Evolutionary conservation across 2,797 vertebrate species (phyloP).

Genomic region (Salmo trutta): DNA sequence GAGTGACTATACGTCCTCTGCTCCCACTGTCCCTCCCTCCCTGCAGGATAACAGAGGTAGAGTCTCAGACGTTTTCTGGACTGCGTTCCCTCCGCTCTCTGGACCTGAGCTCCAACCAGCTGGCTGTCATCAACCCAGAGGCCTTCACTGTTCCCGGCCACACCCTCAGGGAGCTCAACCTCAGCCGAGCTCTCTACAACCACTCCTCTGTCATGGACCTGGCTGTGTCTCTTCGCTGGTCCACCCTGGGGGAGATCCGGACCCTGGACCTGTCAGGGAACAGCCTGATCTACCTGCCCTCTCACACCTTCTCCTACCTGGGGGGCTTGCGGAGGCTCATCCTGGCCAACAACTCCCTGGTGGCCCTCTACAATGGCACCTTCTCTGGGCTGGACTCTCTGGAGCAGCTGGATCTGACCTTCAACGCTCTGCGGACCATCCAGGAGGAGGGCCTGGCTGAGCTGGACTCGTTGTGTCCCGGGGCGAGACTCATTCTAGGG

Average conservation of each 20-base stretch:
- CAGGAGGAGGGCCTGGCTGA: constrained; percentile 67
- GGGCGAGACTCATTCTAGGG: constrained; percentile 54
- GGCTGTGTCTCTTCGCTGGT: constrained; percentile 66
- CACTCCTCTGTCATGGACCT: constrained; percentile 66
- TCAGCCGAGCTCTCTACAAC: constrained; percentile 78
- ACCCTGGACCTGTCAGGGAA: constrained; percentile 76
- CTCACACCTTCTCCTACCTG: constrained; percentile 65
- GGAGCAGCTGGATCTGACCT: constrained; percentile 74
- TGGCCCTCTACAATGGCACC: constrained; percentile 72
- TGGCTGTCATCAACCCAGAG: constrained; percentile 73
- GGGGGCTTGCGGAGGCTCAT: constrained; percentile 58
- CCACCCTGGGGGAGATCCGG: constrained; percentile 61
- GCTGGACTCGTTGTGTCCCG: constrained; percentile 56
- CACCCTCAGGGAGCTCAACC: constrained; percentile 77
- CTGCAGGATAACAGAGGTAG: constrained; percentile 72
- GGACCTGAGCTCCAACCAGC: constrained; percentile 80
- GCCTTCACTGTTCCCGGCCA: constrained; percentile 70
- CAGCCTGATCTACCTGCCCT: constrained; percentile 71
- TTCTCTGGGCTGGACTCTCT: constrained; percentile 69
- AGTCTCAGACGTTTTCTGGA: constrained; percentile 69
- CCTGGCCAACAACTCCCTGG: constrained; percentile 77
- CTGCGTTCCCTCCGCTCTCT: constrained; percentile 74
- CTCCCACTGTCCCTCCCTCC: neutral
- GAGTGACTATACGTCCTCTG: neutral
- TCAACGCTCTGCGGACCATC: constrained; percentile 73